A percentile compares a stretch with the other conserved stretches of the same genome.
These are phyloP conservation scores for Gouania willdenowi DNA, from an alignment of 2,797 vertebrate genomes.

Conservation along the genomic window DNA sequence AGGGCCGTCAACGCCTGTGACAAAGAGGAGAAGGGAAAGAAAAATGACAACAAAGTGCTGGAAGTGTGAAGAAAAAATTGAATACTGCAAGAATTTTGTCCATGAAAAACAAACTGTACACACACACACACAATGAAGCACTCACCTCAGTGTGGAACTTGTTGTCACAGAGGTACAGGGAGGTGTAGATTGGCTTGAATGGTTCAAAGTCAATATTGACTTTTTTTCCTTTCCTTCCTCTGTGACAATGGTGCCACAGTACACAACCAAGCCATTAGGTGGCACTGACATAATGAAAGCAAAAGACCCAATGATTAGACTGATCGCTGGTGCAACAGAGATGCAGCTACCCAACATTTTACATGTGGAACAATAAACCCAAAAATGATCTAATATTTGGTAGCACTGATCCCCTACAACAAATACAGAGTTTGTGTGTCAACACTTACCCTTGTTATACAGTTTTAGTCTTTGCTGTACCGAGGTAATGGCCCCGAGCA, in stretches of 20 bases:
- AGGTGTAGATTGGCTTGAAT: constrained; percentile 99
- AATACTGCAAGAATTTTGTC: neutral
- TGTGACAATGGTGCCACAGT: constrained; percentile 99
- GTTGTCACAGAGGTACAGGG: constrained; percentile 98
- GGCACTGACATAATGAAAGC: constrained; percentile 81
- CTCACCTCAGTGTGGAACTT: constrained; percentile 99
- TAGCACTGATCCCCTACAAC: too few species aligned
- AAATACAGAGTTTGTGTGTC: too few species aligned
- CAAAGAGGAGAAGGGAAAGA: neutral
- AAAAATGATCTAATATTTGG: too few species aligned
- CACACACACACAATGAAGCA: too few species aligned
- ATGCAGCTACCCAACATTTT: too few species aligned
- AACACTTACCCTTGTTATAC: constrained; percentile 94
- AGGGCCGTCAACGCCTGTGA: constrained; percentile 91
- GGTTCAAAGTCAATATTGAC: constrained; percentile 99
- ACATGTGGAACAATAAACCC: too few species aligned
- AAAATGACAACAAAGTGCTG: constrained; percentile 3
- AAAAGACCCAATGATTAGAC: constrained; percentile 1
- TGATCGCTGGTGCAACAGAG: too few species aligned
- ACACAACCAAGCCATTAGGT: constrained; percentile 98
- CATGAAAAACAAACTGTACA: too few species aligned
- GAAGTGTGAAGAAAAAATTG: neutral
- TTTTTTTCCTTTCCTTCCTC: constrained; percentile 99
- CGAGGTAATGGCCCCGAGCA: constrained; percentile 98
- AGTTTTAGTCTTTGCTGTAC: constrained; percentile 99